Evolutionary conservation across 2,888 invertebrate species (phyloP).

Genomic region (Caenorhabditis doughertyi): DNA sequence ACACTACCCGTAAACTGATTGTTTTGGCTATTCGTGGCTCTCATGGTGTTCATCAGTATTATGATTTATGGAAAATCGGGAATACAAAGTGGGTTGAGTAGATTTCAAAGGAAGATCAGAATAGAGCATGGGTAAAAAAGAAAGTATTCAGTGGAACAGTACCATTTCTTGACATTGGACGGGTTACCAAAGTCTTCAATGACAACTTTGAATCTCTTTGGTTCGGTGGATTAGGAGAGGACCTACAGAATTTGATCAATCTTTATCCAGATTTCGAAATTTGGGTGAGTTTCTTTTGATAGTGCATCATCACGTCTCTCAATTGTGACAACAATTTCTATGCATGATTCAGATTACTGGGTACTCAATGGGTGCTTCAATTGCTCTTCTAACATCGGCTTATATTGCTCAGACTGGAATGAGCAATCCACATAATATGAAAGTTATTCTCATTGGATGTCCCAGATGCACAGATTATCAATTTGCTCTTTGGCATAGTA

Average conservation of each 20-base stretch:
- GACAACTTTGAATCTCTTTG: constrained; percentile 47
- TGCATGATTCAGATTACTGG: constrained; percentile 42
- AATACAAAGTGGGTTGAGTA: constrained; percentile 24
- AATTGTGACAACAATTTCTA: too few relatives aligned
- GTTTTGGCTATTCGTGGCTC: constrained; percentile 42
- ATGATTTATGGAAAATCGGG: constrained; percentile 26
- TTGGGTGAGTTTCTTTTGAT: constrained; percentile 11
- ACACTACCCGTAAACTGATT: constrained; percentile 23
- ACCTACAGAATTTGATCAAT: constrained; percentile 23
- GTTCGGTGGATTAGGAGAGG: constrained; percentile 42
- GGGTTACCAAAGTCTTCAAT: constrained; percentile 34
- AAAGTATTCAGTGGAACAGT: constrained; percentile 43
- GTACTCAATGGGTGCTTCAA: constrained; percentile 44
- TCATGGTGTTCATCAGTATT: constrained; percentile 46
- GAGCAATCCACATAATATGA: constrained; percentile 35
- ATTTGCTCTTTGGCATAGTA: constrained; percentile 42
- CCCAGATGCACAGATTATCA: constrained; percentile 30
- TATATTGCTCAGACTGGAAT: constrained; percentile 33
- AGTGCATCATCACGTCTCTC: too few relatives aligned
- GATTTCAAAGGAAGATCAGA: too few relatives aligned
- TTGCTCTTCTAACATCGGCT: constrained; percentile 26
- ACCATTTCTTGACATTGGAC: constrained; percentile 36
- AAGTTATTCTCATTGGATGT: constrained; percentile 30
- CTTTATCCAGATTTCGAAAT: constrained; percentile 38
- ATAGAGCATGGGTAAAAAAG: too few relatives aligned